Percentiles rank a stretch among this genome's conserved stretches.
Conservation (phyloP, 2,888 invertebrate genomes). For the Xanthorhoe designata region DNA sequence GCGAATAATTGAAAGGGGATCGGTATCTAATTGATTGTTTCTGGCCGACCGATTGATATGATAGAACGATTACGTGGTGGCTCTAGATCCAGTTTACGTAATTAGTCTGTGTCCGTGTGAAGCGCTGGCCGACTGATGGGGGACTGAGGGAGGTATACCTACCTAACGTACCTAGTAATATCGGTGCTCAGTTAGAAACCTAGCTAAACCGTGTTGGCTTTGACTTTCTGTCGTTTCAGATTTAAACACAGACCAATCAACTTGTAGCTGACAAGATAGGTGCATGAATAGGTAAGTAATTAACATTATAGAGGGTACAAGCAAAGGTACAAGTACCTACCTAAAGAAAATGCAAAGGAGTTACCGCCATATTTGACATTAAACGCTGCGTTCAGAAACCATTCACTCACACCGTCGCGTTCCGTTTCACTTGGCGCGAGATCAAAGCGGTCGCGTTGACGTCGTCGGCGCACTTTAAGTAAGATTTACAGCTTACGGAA, state of each 20-base stretch:
- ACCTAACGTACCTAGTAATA: background rate
- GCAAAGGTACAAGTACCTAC: conserved; percentile 24
- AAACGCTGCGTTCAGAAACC: conserved; percentile 76
- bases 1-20: conserved; percentile 81
- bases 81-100: conserved; percentile 29
- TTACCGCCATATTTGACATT: conserved; percentile 76
- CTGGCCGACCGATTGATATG: conserved; percentile 77
- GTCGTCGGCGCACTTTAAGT: conserved; percentile 66
- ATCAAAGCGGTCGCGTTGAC: conserved; percentile 79
- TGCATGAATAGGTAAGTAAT: conserved; percentile 24
- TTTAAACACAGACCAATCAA: too few species aligned
- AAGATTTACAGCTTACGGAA: conserved; percentile 82
- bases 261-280: background rate
- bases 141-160: background rate
- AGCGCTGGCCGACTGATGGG: conserved; percentile 1
- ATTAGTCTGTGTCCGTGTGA: conserved; percentile 29
- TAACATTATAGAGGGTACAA: conserved; percentile 23
- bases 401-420: conserved; percentile 65
- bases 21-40: conserved; percentile 80
- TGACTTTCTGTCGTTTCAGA: too few species aligned
- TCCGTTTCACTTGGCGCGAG: conserved; percentile 73
- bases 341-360: conserved; percentile 53
- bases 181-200: background rate
- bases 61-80: conserved; percentile 48
- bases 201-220: too few species aligned